phyloP scores from a whole-genome alignment of 2,888 invertebrate genomes.

The Mythimna pallens region DNA sequence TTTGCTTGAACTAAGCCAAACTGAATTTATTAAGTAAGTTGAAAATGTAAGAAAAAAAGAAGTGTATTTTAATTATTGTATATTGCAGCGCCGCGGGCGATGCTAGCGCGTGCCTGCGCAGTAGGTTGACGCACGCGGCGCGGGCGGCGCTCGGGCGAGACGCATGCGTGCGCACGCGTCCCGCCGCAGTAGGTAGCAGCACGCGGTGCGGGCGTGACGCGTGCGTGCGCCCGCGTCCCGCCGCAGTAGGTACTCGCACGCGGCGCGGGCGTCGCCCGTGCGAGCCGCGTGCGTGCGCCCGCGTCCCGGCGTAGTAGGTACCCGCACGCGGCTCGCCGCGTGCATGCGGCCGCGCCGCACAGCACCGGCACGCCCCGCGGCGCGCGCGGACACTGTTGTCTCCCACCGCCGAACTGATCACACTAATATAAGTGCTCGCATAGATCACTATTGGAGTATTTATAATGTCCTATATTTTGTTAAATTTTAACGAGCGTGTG shows the following conservation, averaged over 20 bases:
- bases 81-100: constrained; percentile 80
- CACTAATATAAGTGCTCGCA: constrained; percentile 85
- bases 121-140: background rate
- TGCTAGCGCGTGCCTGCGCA: constrained; percentile 36
- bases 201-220: background rate
- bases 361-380: constrained; percentile 25
- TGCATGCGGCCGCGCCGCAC: constrained; percentile 60
- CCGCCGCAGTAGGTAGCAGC: too few species aligned
- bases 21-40: constrained; percentile 91
- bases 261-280: constrained; percentile 47
- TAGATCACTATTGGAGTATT: constrained; percentile 86
- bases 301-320: too few species aligned
- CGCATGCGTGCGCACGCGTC: too few species aligned
- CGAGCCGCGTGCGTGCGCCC: constrained; percentile 29
- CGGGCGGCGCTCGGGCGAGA: too few species aligned
- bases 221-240: constrained; percentile 62
- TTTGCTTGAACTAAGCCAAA: constrained; percentile 91
- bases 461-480: constrained; percentile 89
- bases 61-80: constrained; percentile 90
- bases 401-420: constrained; percentile 82
- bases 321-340: constrained; percentile 62
- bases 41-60: constrained; percentile 88
- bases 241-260: constrained; percentile 4
- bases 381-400: constrained; percentile 85
- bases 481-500: constrained; percentile 84